These are phyloP conservation scores for Charaxes varanes DNA, from an alignment of 1,140 invertebrate species.

Conservation along the genomic window DNA sequence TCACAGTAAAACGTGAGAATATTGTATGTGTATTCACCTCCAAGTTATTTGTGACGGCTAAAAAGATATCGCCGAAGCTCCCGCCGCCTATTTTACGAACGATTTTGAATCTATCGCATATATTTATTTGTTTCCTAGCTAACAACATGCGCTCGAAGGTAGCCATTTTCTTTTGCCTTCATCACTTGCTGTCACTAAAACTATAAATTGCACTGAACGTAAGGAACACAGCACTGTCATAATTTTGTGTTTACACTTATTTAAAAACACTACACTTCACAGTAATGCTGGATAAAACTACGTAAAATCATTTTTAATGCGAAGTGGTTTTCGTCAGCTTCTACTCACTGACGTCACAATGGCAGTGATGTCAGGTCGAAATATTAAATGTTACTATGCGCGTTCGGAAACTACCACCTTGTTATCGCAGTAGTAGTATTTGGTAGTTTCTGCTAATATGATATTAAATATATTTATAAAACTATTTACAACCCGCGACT, in stretches of 20 bases:
- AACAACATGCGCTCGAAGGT: constrained; percentile 63
- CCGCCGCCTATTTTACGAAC: constrained; percentile 98
- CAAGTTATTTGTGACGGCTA: constrained; percentile 74
- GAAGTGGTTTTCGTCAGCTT: constrained; percentile 60
- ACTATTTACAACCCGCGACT: no score
- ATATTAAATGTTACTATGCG: no score
- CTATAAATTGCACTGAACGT: constrained; percentile 42
- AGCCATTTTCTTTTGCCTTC: constrained; percentile 69
- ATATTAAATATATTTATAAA: no score
- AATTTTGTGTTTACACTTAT: constrained; percentile 44
- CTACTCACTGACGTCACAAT: constrained; percentile 58
- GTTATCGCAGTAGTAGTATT: no score
- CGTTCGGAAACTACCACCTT: no score
- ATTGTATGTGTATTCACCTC: constrained; percentile 5
- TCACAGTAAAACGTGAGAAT: no score
- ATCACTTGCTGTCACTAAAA: constrained; percentile 58
- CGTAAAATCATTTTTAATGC: constrained; percentile 54
- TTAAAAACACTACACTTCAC: constrained; percentile 45
- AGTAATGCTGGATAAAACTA: constrained; percentile 46
- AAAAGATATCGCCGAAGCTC: constrained; percentile 99
- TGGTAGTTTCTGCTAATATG: no score
- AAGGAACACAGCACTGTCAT: constrained; percentile 44
- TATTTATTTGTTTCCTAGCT: constrained; percentile 77
- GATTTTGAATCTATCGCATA: constrained; percentile 95
- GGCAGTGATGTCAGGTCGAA: constrained; percentile 36